These are phyloP conservation scores for Hemiscyllium ocellatum DNA, from an alignment of 2,113 vertebrate species.

Conservation along the genomic window DNA sequence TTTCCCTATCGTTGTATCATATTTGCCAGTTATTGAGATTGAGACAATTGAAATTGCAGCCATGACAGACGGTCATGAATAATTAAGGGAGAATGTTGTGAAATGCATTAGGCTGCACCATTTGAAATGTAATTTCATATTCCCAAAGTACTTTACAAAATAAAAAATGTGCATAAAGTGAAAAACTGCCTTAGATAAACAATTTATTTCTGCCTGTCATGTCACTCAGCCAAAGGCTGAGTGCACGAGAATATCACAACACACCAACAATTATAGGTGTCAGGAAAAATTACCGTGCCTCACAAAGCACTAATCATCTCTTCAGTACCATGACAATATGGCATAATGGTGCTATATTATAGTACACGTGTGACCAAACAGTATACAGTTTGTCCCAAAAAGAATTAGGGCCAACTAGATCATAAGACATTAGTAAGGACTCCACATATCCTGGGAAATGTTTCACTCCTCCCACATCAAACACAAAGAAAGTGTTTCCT, in stretches of 20 bases:
- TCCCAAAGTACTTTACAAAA: slow-evolving; percentile 27
- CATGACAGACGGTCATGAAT: slow-evolving; percentile 24
- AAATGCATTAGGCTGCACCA: slow-evolving; percentile 20
- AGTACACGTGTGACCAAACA: background rate
- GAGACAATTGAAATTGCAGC: slow-evolving; percentile 30
- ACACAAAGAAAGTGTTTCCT: background rate
- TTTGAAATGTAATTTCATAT: slow-evolving; percentile 33
- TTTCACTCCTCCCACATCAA: background rate
- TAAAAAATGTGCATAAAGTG: slow-evolving; percentile 26
- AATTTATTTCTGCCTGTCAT: slow-evolving; percentile 30
- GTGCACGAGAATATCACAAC: slow-evolving; percentile 27
- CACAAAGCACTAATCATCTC: slow-evolving; percentile 31
- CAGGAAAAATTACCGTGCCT: slow-evolving; percentile 30
- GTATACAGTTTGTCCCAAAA: background rate
- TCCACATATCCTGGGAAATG: background rate
- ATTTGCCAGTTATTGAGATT: slow-evolving; percentile 21
- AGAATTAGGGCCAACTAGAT: background rate
- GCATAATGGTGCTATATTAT: background rate
- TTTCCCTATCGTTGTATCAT: background rate
- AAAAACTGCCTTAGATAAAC: slow-evolving; percentile 29
- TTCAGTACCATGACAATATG: background rate
- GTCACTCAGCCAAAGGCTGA: slow-evolving; percentile 21
- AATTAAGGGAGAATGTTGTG: slow-evolving; percentile 26
- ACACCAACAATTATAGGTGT: slow-evolving; percentile 34
- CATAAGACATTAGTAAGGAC: background rate